Evolutionary conservation across 2,888 invertebrate species (phyloP).

Genomic region (Nomada ferruginata): DNA sequence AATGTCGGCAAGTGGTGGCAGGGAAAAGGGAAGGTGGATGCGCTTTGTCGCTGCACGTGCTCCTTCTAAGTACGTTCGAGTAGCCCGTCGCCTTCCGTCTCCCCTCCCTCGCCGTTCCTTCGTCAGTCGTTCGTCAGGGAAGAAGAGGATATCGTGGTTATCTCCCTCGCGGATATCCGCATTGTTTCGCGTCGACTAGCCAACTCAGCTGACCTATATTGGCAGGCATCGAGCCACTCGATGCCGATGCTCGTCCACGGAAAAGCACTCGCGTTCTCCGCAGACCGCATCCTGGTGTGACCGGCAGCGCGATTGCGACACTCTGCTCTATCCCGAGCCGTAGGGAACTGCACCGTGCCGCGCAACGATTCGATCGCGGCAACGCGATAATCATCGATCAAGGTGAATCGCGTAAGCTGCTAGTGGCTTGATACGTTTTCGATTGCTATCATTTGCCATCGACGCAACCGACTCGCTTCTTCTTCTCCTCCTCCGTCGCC

Average conservation of each 20-base stretch:
- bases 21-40: slow-evolving; percentile 18
- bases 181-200: slow-evolving; percentile 78
- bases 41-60: slow-evolving; percentile 37
- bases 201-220: slow-evolving; percentile 80
- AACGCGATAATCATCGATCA: slow-evolving; percentile 23
- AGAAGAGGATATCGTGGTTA: slow-evolving; percentile 54
- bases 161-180: slow-evolving; percentile 74
- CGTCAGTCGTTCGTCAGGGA: slow-evolving; percentile 4
- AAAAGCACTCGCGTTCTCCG: slow-evolving; percentile 65
- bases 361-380: background rate
- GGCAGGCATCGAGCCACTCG: slow-evolving; percentile 64
- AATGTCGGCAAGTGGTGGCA: background rate
- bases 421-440: slow-evolving; percentile 1
- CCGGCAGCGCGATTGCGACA: background rate
- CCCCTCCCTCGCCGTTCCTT: background rate
- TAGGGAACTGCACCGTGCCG: no score
- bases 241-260: slow-evolving; percentile 66
- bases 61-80: slow-evolving; percentile 32
- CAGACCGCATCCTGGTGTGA: slow-evolving; percentile 19
- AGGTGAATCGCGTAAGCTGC: slow-evolving; percentile 8
- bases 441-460: slow-evolving; percentile 8
- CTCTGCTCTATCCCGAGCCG: background rate
- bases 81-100: background rate
- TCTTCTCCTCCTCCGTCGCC: background rate
- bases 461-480: background rate